phyloP scores from a whole-genome alignment of 2,113 vertebrate genomes.

The Merops nubicus region DNA sequence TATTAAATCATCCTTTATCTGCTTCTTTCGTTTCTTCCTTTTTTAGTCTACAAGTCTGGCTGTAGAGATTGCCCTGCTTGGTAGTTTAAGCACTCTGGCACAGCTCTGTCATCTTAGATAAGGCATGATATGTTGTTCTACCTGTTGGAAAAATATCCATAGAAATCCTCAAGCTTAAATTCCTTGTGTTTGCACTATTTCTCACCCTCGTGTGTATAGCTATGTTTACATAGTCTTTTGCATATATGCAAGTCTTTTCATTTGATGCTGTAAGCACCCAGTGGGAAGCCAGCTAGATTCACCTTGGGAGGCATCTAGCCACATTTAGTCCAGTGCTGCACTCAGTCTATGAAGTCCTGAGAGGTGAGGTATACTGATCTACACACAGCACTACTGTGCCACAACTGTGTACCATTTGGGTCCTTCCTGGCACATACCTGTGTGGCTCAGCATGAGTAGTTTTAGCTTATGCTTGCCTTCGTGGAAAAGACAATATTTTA shows the following conservation, averaged over 20 bases:
- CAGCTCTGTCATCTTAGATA: slow-evolving; percentile 10
- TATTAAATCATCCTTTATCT: slow-evolving; percentile 26
- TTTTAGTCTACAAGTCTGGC: not conserved
- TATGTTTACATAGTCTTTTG: not conserved
- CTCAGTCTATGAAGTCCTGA: not conserved
- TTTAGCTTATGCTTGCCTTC: not conserved
- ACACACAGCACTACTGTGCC: not conserved
- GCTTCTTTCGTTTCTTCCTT: slow-evolving; percentile 36
- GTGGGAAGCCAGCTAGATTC: not conserved
- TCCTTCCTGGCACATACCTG: not conserved
- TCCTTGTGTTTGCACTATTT: not conserved
- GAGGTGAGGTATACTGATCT: not conserved
- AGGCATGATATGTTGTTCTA: not conserved
- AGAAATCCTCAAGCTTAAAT: not conserved
- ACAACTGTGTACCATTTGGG: not conserved
- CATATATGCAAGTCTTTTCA: not conserved
- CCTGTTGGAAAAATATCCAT: not conserved
- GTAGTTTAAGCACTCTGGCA: slow-evolving; percentile 4
- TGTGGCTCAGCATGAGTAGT: not conserved
- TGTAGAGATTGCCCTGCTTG: slow-evolving; percentile 3
- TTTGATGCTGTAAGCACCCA: not conserved
- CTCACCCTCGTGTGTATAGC: not conserved
- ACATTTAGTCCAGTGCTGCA: not conserved
- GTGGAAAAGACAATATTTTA: not conserved
- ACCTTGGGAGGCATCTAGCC: not conserved